Conservation (phyloP, 2,888 invertebrate species). For the Willowsia nigromaculata region DNA sequence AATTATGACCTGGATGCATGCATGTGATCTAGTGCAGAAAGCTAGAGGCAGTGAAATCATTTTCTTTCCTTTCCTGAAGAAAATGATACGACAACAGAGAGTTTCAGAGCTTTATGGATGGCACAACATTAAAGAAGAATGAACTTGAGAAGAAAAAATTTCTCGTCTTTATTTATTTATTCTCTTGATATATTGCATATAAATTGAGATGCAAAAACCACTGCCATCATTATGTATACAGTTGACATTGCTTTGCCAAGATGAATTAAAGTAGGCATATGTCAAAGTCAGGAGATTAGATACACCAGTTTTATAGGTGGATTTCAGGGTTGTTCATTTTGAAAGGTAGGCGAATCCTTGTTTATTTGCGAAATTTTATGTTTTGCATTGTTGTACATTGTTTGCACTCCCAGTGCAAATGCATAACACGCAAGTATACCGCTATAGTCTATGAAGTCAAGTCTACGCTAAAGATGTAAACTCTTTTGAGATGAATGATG, state of each 20-base stretch:
- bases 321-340: background rate
- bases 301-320: background rate
- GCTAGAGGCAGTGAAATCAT: slow-evolving; percentile 57
- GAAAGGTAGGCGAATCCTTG: background rate
- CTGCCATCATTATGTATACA: background rate
- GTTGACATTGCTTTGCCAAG: background rate
- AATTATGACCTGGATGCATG: slow-evolving; percentile 61
- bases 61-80: slow-evolving; percentile 22
- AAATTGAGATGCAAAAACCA: background rate
- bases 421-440: slow-evolving; percentile 30
- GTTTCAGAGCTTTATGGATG: background rate
- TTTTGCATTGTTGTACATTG: background rate
- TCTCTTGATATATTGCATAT: background rate
- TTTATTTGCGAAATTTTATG: slow-evolving; percentile 1
- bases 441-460: slow-evolving; percentile 37
- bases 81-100: background rate
- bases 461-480: slow-evolving; percentile 4
- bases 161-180: background rate
- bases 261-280: slow-evolving; percentile 49
- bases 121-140: too few species aligned
- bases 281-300: slow-evolving; percentile 52
- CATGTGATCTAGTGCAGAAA: slow-evolving; percentile 63
- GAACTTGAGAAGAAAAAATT: slow-evolving; percentile 2
- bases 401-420: background rate
- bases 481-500: slow-evolving; percentile 11